phyloP scores from a whole-genome alignment of 2,888 invertebrate species.

The Parapristionchus giblindavisi region DNA sequence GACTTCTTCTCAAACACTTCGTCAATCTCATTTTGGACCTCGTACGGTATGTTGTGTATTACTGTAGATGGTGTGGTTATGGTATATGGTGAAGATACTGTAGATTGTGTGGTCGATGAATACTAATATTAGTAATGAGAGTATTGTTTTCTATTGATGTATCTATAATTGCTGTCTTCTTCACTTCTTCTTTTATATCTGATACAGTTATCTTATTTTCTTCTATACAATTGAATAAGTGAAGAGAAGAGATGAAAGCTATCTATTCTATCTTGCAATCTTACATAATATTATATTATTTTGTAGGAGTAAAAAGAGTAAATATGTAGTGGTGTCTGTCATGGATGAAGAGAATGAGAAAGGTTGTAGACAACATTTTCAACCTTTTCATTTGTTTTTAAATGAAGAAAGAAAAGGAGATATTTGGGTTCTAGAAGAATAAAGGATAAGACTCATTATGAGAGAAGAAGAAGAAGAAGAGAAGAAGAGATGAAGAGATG shows the following conservation, averaged over 20 bases:
- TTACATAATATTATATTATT: too few relatives aligned
- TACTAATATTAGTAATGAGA: background rate
- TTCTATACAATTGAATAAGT: too few relatives aligned
- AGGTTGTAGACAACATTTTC: background rate
- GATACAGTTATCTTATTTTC: too few relatives aligned
- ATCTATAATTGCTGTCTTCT: background rate
- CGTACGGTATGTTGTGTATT: background rate
- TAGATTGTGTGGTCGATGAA: background rate
- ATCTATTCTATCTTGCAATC: too few relatives aligned
- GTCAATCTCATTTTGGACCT: background rate
- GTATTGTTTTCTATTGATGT: background rate
- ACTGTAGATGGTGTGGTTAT: background rate
- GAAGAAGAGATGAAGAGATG: constrained; percentile 5
- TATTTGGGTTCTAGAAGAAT: too few relatives aligned
- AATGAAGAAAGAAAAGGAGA: background rate
- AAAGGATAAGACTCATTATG: too few relatives aligned
- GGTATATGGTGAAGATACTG: background rate
- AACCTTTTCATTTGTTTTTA: background rate
- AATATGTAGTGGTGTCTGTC: too few relatives aligned
- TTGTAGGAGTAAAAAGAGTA: too few relatives aligned
- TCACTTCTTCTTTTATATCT: too few relatives aligned
- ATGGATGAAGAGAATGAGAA: background rate
- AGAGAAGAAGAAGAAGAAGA: background rate
- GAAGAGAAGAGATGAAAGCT: too few relatives aligned
- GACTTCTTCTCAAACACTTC: background rate